Conservation (phyloP, 2,113 vertebrate genomes). For the Mirza zaza region DNA sequence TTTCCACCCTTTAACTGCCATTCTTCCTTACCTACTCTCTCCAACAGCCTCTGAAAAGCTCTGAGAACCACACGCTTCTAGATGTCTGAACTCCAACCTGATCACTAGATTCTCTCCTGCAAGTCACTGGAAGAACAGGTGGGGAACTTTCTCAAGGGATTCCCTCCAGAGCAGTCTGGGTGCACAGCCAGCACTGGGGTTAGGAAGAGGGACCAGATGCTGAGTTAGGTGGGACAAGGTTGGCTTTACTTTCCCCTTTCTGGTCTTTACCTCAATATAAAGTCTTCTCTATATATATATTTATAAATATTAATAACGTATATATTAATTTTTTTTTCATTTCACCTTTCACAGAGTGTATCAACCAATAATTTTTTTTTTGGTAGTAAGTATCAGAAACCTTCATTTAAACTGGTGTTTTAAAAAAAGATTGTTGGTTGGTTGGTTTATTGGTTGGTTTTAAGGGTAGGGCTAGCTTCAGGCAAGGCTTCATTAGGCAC, state of each 20-base stretch:
- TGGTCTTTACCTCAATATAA: neutral
- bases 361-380: neutral
- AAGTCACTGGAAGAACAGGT: neutral
- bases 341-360: neutral
- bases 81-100: neutral
- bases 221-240: neutral
- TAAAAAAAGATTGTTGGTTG: neutral
- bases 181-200: neutral
- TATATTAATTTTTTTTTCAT: neutral
- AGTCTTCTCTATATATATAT: neutral
- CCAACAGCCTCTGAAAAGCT: neutral
- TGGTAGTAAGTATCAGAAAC: constrained; percentile 23
- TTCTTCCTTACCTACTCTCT: neutral
- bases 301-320: neutral
- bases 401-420: neutral
- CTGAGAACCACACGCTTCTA: neutral
- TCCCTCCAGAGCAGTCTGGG: neutral
- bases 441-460: neutral
- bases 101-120: neutral
- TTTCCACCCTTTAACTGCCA: neutral
- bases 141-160: neutral
- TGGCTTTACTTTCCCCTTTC: neutral
- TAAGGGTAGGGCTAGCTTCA: neutral
- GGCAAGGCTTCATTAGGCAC: neutral
- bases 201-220: neutral